A percentile compares a stretch with the other conserved stretches of the same genome.
phyloP scores from a whole-genome alignment of 2,797 vertebrate species.

The Eulemur albifrons region DNA sequence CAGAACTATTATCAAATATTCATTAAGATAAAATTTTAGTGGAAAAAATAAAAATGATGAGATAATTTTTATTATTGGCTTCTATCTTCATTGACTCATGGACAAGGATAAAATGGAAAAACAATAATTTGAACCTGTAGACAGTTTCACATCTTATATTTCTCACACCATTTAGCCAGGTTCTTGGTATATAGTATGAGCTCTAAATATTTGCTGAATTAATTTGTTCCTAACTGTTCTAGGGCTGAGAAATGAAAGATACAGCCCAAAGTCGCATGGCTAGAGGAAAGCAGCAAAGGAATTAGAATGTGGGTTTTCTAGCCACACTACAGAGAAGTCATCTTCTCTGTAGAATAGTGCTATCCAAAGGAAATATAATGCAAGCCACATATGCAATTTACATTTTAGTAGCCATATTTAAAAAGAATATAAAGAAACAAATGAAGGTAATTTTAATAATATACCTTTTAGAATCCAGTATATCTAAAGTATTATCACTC shows the following conservation, averaged over 20 bases:
- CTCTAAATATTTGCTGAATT: background rate
- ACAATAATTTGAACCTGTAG: background rate
- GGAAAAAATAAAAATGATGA: background rate
- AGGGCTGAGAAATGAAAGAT: background rate
- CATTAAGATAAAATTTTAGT: background rate
- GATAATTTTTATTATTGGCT: background rate
- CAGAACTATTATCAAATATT: background rate
- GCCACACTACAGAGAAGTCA: background rate
- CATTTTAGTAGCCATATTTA: background rate
- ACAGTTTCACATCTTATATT: background rate
- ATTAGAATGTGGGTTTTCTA: background rate
- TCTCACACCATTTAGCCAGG: background rate
- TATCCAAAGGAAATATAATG: background rate
- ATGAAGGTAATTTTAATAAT: background rate
- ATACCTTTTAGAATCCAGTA: background rate
- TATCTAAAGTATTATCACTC: background rate
- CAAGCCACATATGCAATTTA: background rate
- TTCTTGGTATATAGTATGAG: background rate
- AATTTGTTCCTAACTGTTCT: background rate
- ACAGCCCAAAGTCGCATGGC: background rate
- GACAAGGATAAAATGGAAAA: background rate
- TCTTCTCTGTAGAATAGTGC: background rate
- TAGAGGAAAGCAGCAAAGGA: background rate
- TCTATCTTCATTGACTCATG: background rate
- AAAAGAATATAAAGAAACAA: constrained; percentile 7